Conservation (phyloP, 2,888 invertebrate species). For the Dasysyrphus albostriatus region DNA sequence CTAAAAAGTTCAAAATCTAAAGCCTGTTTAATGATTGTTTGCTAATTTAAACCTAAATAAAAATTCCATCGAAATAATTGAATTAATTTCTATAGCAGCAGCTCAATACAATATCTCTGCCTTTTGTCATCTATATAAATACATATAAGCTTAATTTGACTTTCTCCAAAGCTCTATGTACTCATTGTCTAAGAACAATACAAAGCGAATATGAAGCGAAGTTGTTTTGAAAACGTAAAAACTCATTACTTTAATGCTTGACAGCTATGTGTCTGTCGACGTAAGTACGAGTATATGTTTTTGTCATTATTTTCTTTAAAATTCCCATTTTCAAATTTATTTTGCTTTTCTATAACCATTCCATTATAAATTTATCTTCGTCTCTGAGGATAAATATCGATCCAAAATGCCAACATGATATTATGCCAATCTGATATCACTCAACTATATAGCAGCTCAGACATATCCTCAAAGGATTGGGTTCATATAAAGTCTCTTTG, state of each 20-base stretch:
- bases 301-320: background rate
- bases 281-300: too few species aligned
- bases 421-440: background rate
- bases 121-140: too few species aligned
- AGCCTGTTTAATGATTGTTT: too few species aligned
- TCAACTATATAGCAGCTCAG: slow-evolving; percentile 1
- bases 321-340: background rate
- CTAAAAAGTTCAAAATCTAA: too few species aligned
- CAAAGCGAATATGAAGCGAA: background rate
- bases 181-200: too few species aligned
- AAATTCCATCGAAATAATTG: too few species aligned
- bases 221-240: background rate
- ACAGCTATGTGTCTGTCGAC: background rate
- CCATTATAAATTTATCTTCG: background rate
- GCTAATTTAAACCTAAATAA: too few species aligned
- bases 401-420: slow-evolving; percentile 6
- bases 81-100: too few species aligned
- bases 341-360: background rate
- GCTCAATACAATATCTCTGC: too few species aligned
- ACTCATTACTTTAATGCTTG: slow-evolving; percentile 18
- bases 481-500: slow-evolving; percentile 18
- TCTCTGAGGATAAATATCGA: background rate
- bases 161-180: too few species aligned
- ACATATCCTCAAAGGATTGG: slow-evolving; percentile 11
- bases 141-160: too few species aligned